Base-by-base conservation (phyloP, 1,140 invertebrate genomes). In the Acromyrmex heyeri region DNA sequence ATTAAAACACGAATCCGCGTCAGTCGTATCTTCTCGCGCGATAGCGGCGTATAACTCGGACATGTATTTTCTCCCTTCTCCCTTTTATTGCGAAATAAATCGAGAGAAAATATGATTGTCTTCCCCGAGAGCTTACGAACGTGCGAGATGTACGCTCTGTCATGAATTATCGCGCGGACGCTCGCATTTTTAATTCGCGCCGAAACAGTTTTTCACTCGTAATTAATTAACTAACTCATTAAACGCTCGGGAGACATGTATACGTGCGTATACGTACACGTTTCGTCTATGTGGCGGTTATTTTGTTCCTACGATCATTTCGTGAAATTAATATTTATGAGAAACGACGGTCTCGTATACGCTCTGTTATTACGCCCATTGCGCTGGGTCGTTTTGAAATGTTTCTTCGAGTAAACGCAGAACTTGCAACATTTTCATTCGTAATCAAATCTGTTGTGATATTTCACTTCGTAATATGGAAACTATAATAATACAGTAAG, bases 321-420 rank as follows among this genome's bases (percentile, higher is more conserved):
- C 55, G 53, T 78, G 65, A 90, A 90, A 92, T 91, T 91, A 86
- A 88, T 90, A 91, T 91, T 92, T 91, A 91, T 91, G 90, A 86
- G 61, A 16, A 72, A 73, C 38, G 62, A 24, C 57, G 24, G 44
- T 72, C 44, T 12, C 75, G 75, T 34, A 34, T n/a, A n/a, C 67
- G 27, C 30, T 53, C 55, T 48, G 48, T 86, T 86, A 72, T 72
- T 55, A 77, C 61, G 48, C 2, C n/a, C 27, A 27, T 62, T n/a
- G n/a, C 14, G 30, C n/a, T 24, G 14, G 30, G 44, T 21, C 81
- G 67, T 65, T 61, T 38, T 48, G 21, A 48, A 38, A 18, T 21
- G 16, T 57, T 78, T 38, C 73, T 85, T 83, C 14, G 34, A 59
- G 24, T 48, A 30, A 75, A 34, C 38, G n/a, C 53, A 72, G 50